These are phyloP conservation scores for Mus minutoides DNA, from an alignment of 2,797 vertebrate species.

Conservation along the genomic window DNA sequence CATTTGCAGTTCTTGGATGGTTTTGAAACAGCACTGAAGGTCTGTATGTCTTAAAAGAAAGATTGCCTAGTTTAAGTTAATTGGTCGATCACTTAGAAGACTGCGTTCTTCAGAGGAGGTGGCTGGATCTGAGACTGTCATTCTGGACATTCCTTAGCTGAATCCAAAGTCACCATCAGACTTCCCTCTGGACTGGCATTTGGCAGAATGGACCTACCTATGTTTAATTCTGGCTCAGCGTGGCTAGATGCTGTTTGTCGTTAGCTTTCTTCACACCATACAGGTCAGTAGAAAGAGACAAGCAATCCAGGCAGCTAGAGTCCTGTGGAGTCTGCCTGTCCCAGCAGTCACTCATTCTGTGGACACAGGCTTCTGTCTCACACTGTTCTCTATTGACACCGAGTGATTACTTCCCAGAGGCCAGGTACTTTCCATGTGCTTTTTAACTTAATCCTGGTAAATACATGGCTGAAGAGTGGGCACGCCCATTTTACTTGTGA, in stretches of 20 bases:
- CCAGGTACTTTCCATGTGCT: background rate
- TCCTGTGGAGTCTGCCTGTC: slow-evolving; percentile 1
- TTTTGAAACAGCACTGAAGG: slow-evolving; percentile 63
- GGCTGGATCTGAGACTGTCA: slow-evolving; percentile 61
- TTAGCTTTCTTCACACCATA: slow-evolving; percentile 63
- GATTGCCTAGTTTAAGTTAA: slow-evolving; percentile 69
- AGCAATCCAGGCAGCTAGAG: slow-evolving; percentile 52
- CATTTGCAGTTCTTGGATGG: slow-evolving; percentile 36
- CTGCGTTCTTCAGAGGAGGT: slow-evolving; percentile 70
- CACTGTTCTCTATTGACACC: background rate
- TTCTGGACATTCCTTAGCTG: background rate
- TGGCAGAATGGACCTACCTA: slow-evolving; percentile 28
- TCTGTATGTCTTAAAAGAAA: slow-evolving; percentile 51
- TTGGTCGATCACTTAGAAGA: slow-evolving; percentile 73
- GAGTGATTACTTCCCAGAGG: background rate
- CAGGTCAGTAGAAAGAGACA: slow-evolving; percentile 52
- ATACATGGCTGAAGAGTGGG: background rate
- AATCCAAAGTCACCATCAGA: background rate
- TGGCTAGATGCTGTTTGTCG: slow-evolving; percentile 21
- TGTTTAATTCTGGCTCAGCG: slow-evolving; percentile 63
- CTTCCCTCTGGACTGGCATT: background rate
- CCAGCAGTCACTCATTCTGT: background rate
- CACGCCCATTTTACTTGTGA: background rate
- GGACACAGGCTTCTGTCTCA: background rate
- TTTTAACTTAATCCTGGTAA: slow-evolving; percentile 10